A percentile compares a stretch with the other conserved stretches of the same genome.
Evolutionary conservation across 1,140 invertebrate genomes (phyloP).

Genomic region (Oryctes rhinoceros): DNA sequence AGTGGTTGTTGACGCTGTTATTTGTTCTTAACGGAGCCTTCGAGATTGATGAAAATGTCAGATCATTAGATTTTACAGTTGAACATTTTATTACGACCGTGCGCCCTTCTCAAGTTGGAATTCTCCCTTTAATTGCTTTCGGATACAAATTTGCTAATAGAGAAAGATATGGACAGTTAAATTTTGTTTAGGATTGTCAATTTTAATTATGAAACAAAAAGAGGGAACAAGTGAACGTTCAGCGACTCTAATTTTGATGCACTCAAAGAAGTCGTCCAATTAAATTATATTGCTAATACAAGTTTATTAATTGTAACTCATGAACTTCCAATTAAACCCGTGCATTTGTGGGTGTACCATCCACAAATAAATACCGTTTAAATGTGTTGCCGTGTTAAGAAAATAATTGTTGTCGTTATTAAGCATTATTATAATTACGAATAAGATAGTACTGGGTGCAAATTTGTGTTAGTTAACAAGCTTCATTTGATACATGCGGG

Average conservation of each 20-base stretch:
- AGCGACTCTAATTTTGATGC: background rate
- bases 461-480: too few species aligned
- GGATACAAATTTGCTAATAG: background rate
- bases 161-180: background rate
- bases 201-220: background rate
- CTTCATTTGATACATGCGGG: too few species aligned
- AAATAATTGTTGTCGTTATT: too few species aligned
- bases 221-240: background rate
- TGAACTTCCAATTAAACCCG: too few species aligned
- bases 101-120: background rate
- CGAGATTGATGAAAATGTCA: background rate
- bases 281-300: background rate
- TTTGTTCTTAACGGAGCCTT: slow-evolving; percentile 12
- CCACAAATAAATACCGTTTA: too few species aligned
- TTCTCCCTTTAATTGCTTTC: background rate
- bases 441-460: too few species aligned
- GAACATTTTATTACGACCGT: background rate
- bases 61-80: slow-evolving; percentile 19
- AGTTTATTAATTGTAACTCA: too few species aligned
- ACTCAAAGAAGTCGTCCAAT: background rate
- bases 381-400: too few species aligned
- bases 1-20: slow-evolving; percentile 19
- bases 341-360: too few species aligned
- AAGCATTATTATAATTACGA: too few species aligned
- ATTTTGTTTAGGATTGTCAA: background rate